Evolutionary conservation across 2,113 vertebrate species (phyloP), one percentile per base, ranked within the genome.

Genomic region (Gracilinanus agilis): DNA sequence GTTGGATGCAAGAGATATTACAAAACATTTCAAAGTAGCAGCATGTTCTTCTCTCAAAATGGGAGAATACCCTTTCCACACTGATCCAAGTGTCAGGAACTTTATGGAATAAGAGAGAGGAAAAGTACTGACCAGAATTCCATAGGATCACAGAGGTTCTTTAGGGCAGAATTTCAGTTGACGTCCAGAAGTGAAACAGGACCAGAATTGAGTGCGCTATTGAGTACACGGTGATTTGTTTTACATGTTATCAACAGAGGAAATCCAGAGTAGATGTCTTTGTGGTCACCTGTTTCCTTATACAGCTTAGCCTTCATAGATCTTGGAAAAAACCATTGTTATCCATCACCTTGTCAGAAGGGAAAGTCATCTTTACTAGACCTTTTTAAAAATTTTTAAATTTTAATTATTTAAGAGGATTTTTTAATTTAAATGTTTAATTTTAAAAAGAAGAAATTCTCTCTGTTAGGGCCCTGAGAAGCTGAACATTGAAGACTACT

Each of bases 161-260:
- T 94, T 24, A 92, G 56, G 90, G n/a, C 44, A 92, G 92, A 94
- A 91, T 88, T 27, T 53, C 90, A 34, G 6, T 44, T 96, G 44
- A 88, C 94, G 54, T 89, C 58, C 91, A 34, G 91, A 89, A 94
- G 56, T 10, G 55, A 96, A 96, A 94, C 54, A 96, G 91, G 58
- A 95, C 91, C 83, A 95, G 92, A 91, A 49, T 23, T 58, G 49
- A 91, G 1, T 53, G 53, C 49, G 75, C 58, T 88, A 44, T 91
- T 93, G 54, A 94, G 24, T 89, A 5, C 3, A 75, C 67, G 94
- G 53, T 95, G 90, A 49, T 44, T 91, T 95, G 92, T 93, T 97
- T 94, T 94, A 97, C 55, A 96, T 89, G 95, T 93, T 55, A 94
- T 53, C 88, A 34, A 53, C 44, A 97, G 24, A 53, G 95, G 92